Percentiles rank a stretch among this genome's conserved stretches.
These are phyloP conservation scores for Triops cancriformis DNA, from an alignment of 1,140 invertebrate species.

Conservation along the genomic window DNA sequence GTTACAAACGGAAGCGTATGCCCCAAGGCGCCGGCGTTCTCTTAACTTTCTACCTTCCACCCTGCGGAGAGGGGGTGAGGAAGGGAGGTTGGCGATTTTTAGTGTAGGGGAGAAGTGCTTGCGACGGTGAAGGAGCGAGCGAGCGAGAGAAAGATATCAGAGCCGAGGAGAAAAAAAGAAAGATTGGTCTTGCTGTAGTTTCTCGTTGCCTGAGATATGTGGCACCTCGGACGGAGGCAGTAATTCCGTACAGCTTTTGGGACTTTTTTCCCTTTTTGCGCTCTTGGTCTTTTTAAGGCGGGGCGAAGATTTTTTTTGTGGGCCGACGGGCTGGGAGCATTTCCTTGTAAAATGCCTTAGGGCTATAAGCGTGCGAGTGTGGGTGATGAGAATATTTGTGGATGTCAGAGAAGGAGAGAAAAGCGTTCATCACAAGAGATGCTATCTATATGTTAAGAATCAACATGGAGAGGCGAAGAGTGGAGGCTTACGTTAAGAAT, in stretches of 20 bases:
- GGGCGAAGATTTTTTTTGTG: not conserved
- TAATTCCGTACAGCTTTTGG: not conserved
- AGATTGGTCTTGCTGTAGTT: not conserved
- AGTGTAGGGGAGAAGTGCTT: not conserved
- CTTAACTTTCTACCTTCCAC: not conserved
- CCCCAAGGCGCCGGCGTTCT: slow-evolving; percentile 1
- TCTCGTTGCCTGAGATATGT: slow-evolving; percentile 2
- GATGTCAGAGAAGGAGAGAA: not conserved
- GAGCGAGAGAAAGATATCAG: not conserved
- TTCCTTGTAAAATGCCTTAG: no score
- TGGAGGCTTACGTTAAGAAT: not conserved
- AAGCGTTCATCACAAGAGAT: not conserved
- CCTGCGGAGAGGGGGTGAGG: not conserved
- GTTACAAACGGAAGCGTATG: not conserved
- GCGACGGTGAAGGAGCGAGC: not conserved
- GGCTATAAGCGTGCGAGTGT: not conserved
- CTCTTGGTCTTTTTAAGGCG: not conserved
- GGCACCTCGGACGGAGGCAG: not conserved
- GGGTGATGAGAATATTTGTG: slow-evolving; percentile 13
- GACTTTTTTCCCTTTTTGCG: not conserved
- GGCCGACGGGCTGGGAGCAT: no score
- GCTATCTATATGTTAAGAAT: not conserved
- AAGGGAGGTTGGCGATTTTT: not conserved
- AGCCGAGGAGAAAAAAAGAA: not conserved
- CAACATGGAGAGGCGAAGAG: not conserved